Evolutionary conservation across 2,113 vertebrate species (phyloP).

Genomic region (Numenius arquata): DNA sequence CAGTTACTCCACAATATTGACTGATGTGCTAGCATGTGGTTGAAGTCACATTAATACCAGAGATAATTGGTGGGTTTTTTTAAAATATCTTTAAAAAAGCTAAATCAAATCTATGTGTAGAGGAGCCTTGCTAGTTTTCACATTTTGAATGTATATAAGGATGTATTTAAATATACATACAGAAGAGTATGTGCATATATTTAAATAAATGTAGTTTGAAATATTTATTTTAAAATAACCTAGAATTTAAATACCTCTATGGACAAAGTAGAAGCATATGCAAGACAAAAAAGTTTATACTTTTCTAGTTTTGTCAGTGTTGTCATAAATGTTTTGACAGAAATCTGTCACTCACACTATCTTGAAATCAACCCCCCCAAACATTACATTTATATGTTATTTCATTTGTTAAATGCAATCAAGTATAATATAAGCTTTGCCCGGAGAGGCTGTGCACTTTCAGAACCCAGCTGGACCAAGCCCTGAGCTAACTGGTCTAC

Average conservation of each 20-base stretch:
- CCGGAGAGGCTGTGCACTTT: not conserved
- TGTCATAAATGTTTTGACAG: not conserved
- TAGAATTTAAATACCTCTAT: not conserved
- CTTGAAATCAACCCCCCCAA: not conserved
- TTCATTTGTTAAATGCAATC: not conserved
- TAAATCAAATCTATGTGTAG: not conserved
- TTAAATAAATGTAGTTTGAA: not conserved
- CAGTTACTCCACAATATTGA: not conserved
- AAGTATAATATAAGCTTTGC: not conserved
- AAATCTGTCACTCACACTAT: not conserved
- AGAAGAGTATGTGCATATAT: not conserved
- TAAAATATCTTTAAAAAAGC: not conserved
- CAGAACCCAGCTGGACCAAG: not conserved
- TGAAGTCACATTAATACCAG: not conserved
- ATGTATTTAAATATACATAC: not conserved
- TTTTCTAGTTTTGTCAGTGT: not conserved
- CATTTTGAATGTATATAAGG: not conserved
- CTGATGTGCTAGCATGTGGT: not conserved
- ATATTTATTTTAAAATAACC: not conserved
- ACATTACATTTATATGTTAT: not conserved
- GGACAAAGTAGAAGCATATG: not conserved
- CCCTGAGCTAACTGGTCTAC: not conserved
- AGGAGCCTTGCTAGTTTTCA: not conserved
- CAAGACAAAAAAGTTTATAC: not conserved
- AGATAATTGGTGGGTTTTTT: not conserved